Base-by-base conservation (phyloP, 2,113 vertebrate species). In the Cyrtonyx montezumae region DNA sequence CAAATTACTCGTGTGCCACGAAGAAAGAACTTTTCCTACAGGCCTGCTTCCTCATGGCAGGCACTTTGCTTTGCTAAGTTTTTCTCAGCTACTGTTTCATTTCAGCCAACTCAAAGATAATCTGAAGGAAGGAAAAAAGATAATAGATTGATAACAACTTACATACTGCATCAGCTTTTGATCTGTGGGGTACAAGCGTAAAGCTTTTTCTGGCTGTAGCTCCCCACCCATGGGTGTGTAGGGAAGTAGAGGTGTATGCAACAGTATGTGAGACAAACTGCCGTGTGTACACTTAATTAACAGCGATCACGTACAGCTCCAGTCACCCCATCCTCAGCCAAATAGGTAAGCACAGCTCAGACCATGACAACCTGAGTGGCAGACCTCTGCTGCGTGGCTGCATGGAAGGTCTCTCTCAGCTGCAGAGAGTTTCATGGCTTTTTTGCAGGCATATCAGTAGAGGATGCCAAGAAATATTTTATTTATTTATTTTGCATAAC, bases 341-440 rank as follows among this genome's bases (percentile, higher is more conserved):
- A 73, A 28, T 53, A 8, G 34, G 34, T 36, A 43, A 65, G 58
- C 32, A 9, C 13, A 51, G 34, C 22, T 11, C 8, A 49, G 81
- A 76, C 30, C 48, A 8, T 42, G 59, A 51, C 48, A 43, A 13
- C 21, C 48, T 69, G 67, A 51, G 34, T 36, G 65, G 26, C 63
- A 70, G 17, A 23, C 65, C 17, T 75, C 53, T 68, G 3, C 40
- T 78, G 0, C 21, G 0, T 5, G 65, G 11, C 11, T 75, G 8
- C 32, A 7, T 3, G 7, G 6, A 71, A 28, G 14, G 46, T 55
- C 14, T 78, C 46, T 5, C 1, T 1, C 28, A 80, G 21, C 5
- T 11, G 2, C 28, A 16, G 13, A 51, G 40, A 8, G 34, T 62
- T 69, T 43, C 0, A 0, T 34, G 40, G 36, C 18, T 71, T 88